These are phyloP conservation scores for Philypnodon macrostomus DNA, from an alignment of 2,797 vertebrate species.

Conservation along the genomic window DNA sequence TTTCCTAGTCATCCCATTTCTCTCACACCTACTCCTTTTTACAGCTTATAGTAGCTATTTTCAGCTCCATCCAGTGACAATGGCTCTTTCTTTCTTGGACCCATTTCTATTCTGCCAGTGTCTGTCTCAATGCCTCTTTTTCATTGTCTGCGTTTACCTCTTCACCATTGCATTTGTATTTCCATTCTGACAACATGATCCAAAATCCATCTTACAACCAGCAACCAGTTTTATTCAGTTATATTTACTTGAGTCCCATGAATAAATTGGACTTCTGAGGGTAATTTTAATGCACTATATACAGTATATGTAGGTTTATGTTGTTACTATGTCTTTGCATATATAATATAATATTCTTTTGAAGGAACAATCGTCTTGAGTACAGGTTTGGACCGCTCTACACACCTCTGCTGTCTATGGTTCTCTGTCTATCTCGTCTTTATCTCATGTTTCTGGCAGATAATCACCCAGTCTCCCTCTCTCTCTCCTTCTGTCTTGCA, in stretches of 20 bases:
- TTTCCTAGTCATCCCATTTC: constrained; percentile 26
- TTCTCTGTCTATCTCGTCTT: constrained; percentile 42
- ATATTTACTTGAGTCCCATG: too few relatives aligned
- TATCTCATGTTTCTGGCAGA: constrained; percentile 57
- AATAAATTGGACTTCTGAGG: too few relatives aligned
- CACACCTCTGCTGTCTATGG: too few relatives aligned
- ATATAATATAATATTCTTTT: too few relatives aligned
- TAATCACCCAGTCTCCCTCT: constrained; percentile 42
- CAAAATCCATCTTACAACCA: too few relatives aligned
- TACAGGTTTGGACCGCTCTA: too few relatives aligned
- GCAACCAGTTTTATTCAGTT: too few relatives aligned
- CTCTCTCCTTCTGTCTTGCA: constrained; percentile 61
- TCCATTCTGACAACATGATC: constrained; percentile 59
- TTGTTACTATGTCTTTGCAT: too few relatives aligned
- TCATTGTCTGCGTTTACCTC: constrained; percentile 68
- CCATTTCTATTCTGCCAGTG: constrained; percentile 26
- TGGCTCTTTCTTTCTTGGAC: constrained; percentile 54
- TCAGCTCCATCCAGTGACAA: constrained; percentile 44
- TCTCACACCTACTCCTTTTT: constrained; percentile 30
- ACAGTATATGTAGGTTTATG: too few relatives aligned
- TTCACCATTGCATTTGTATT: constrained; percentile 56
- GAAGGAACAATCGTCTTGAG: too few relatives aligned
- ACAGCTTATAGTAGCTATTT: constrained; percentile 39
- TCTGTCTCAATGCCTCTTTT: constrained; percentile 59
- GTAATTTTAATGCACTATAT: too few relatives aligned